A percentile compares a stretch with the other conserved stretches of the same genome.
These are phyloP conservation scores for Crossaster papposus DNA, from an alignment of 53 echinoderm and acorn worm genomes.

Conservation along the genomic window DNA sequence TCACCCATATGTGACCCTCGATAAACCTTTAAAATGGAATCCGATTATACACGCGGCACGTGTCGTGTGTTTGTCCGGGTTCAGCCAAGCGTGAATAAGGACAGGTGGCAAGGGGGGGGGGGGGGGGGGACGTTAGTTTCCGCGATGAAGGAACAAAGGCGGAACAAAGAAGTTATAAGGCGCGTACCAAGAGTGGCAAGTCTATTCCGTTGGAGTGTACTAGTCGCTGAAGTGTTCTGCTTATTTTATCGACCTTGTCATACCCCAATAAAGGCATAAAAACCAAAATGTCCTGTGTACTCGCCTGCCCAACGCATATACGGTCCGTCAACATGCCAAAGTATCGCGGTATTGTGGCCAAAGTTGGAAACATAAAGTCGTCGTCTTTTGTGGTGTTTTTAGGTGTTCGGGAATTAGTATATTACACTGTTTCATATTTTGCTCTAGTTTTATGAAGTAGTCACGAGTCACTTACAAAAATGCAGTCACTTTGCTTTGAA, in stretches of 20 bases:
- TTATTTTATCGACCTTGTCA: not conserved
- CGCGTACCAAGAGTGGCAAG: not conserved
- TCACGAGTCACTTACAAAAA: no score
- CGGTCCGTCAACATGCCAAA: no score
- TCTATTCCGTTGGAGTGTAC: no score
- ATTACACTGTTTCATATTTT: no score
- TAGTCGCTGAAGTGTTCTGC: not conserved
- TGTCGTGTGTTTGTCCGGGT: constrained; percentile 21
- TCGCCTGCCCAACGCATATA: no score
- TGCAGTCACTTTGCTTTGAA: no score
- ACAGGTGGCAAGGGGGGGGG: constrained; percentile 31
- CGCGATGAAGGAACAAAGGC: not conserved
- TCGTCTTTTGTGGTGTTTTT: not conserved
- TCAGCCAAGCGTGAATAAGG: constrained; percentile 27
- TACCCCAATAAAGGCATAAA: not conserved
- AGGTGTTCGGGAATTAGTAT: no score
- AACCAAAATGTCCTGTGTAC: not conserved
- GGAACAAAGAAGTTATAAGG: not conserved
- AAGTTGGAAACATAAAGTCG: not conserved
- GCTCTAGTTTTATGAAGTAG: no score
- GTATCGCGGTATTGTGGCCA: not conserved
- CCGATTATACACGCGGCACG: constrained; percentile 32
- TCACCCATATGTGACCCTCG: not conserved
- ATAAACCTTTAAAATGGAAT: not conserved
- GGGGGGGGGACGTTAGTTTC: not conserved